phyloP scores from a whole-genome alignment of 1,140 invertebrate species.

The Rhizoglyphus robini region DNA sequence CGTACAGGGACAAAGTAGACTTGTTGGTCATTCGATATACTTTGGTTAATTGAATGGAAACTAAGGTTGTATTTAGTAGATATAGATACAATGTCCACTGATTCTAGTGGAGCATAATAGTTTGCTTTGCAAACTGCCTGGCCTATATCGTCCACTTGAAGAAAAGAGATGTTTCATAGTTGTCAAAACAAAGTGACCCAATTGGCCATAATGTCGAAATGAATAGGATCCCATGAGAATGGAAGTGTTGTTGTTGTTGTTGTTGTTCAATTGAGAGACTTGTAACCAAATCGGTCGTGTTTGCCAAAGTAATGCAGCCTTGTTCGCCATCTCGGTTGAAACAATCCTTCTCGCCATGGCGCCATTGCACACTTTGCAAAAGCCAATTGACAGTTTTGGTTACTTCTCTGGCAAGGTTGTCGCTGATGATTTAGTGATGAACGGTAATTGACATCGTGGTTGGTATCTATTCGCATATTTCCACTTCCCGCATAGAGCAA shows the following conservation, averaged over 20 bases:
- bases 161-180: conserved; percentile 41
- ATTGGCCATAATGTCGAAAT: conserved; percentile 55
- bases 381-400: background rate
- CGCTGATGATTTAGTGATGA: background rate
- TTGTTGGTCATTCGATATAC: background rate
- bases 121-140: conserved; percentile 58
- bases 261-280: background rate
- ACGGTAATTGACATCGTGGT: background rate
- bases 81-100: background rate
- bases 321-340: conserved; percentile 61
- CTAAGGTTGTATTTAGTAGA: background rate
- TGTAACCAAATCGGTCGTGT: background rate
- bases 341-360: conserved; percentile 67
- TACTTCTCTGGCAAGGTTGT: background rate
- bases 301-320: conserved; percentile 17
- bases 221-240: conserved; percentile 47
- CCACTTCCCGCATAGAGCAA: conserved; percentile 20
- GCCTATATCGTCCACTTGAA: conserved; percentile 51
- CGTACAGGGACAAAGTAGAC: conserved; percentile 13
- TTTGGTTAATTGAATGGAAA: background rate
- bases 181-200: conserved; percentile 61
- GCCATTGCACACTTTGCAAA: conserved; percentile 56
- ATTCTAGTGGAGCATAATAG: conserved; percentile 53
- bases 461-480: background rate
- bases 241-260: no score